Evolutionary conservation across 2,113 vertebrate genomes (phyloP).

Genomic region (Aplodontia rufa): DNA sequence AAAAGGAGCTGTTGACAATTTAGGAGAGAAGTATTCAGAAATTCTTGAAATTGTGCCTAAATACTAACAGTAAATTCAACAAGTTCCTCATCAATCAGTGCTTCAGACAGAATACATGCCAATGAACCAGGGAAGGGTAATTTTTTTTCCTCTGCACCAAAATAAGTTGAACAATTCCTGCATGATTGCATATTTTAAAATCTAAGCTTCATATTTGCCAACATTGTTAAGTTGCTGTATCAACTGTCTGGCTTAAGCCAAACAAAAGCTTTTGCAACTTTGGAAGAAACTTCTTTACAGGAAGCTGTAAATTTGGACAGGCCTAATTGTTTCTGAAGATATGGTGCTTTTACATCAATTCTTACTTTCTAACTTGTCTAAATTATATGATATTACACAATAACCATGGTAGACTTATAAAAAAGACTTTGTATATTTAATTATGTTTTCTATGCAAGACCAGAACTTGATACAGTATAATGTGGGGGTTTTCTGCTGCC

Average conservation of each 20-base stretch:
- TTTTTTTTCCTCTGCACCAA: constrained; percentile 51
- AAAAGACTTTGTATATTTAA: constrained; percentile 29
- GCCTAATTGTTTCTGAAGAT: constrained; percentile 10
- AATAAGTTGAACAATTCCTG: constrained; percentile 59
- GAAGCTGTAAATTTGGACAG: constrained; percentile 31
- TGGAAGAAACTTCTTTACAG: constrained; percentile 41
- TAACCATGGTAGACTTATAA: not conserved
- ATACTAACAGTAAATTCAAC: constrained; percentile 47
- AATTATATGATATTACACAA: constrained; percentile 42
- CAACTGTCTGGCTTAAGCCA: constrained; percentile 54
- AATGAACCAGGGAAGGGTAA: constrained; percentile 34
- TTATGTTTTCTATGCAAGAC: constrained; percentile 35
- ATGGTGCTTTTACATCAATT: constrained; percentile 19
- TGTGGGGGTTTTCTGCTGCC: constrained; percentile 34
- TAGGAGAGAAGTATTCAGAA: constrained; percentile 28
- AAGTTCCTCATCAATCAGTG: constrained; percentile 50
- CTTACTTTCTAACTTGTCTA: not conserved
- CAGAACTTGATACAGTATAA: constrained; percentile 19
- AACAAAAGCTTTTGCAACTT: constrained; percentile 62
- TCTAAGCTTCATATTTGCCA: constrained; percentile 62
- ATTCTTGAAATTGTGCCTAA: constrained; percentile 56
- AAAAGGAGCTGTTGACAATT: constrained; percentile 21
- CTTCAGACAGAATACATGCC: constrained; percentile 42
- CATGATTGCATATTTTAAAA: constrained; percentile 65
- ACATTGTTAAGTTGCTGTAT: constrained; percentile 60